phyloP scores from a whole-genome alignment of 1,140 invertebrate species.

The Trachymyrmex septentrionalis region DNA sequence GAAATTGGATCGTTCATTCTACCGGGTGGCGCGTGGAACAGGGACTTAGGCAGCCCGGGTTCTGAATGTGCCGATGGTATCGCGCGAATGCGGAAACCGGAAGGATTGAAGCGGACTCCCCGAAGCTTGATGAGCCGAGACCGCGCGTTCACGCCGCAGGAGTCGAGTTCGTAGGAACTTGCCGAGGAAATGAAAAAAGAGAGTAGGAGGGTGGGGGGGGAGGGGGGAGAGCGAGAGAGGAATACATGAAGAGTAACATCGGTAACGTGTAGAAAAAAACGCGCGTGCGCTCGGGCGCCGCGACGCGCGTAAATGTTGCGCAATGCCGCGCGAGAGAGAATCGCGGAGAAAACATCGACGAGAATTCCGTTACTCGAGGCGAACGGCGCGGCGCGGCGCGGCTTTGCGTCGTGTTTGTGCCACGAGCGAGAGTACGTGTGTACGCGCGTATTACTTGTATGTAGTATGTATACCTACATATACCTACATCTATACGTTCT shows the following conservation, averaged over 20 bases:
- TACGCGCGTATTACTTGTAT: neutral
- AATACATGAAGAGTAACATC: no score
- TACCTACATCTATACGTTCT: neutral
- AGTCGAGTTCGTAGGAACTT: neutral
- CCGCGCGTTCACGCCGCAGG: neutral
- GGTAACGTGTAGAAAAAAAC: constrained; percentile 11
- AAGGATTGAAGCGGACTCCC: constrained; percentile 10
- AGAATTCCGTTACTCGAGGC: constrained; percentile 75
- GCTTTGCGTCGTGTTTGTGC: constrained; percentile 55
- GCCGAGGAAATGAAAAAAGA: constrained; percentile 29
- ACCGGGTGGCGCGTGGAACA: constrained; percentile 73
- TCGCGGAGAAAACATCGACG: constrained; percentile 73
- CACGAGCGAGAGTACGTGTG: constrained; percentile 35
- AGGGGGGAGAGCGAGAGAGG: neutral
- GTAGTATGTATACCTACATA: neutral
- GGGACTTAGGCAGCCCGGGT: constrained; percentile 5
- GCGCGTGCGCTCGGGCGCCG: neutral
- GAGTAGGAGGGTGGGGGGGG: no score
- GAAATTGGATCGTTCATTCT: constrained; percentile 80
- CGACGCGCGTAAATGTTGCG: constrained; percentile 66
- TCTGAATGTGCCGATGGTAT: neutral
- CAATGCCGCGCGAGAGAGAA: constrained; percentile 66
- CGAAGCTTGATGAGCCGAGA: constrained; percentile 44
- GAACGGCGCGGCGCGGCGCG: constrained; percentile 62
- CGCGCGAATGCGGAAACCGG: constrained; percentile 17